A percentile compares a stretch with the other conserved stretches of the same genome.
These are phyloP conservation scores for Chionodraco myersi DNA, from an alignment of 2,113 vertebrate species.

Conservation along the genomic window DNA sequence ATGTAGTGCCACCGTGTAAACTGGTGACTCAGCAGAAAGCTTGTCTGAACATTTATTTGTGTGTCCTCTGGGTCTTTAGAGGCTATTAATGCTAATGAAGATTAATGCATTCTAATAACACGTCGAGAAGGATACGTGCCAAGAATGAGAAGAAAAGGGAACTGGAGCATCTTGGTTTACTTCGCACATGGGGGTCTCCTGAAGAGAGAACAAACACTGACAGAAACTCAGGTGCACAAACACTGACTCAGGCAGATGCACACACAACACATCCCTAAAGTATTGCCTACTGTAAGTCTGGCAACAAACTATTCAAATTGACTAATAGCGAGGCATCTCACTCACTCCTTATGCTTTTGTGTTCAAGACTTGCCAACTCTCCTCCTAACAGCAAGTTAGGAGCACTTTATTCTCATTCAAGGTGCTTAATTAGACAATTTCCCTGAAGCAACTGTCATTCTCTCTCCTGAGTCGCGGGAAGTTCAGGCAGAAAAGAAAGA, in stretches of 20 bases:
- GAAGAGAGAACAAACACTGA: neutral
- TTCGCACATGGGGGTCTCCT: neutral
- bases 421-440: constrained; percentile 58
- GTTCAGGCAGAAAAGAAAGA: constrained; percentile 16
- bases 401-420: constrained; percentile 57
- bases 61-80: constrained; percentile 68
- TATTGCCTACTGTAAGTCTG: constrained; percentile 27
- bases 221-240: neutral
- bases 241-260: neutral
- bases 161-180: constrained; percentile 10
- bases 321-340: constrained; percentile 35
- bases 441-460: constrained; percentile 57
- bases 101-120: constrained; percentile 71
- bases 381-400: constrained; percentile 22
- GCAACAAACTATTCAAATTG: constrained; percentile 32
- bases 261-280: constrained; percentile 29
- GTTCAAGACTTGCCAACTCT: constrained; percentile 40
- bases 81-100: constrained; percentile 75
- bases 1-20: constrained; percentile 8
- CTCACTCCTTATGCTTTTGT: constrained; percentile 50
- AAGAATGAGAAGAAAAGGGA: constrained; percentile 42
- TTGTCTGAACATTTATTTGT: constrained; percentile 52
- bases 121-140: constrained; percentile 42
- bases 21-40: constrained; percentile 54
- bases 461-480: constrained; percentile 4